Conservation (phyloP, 2,888 invertebrate genomes). For the Tridacna gigas region DNA sequence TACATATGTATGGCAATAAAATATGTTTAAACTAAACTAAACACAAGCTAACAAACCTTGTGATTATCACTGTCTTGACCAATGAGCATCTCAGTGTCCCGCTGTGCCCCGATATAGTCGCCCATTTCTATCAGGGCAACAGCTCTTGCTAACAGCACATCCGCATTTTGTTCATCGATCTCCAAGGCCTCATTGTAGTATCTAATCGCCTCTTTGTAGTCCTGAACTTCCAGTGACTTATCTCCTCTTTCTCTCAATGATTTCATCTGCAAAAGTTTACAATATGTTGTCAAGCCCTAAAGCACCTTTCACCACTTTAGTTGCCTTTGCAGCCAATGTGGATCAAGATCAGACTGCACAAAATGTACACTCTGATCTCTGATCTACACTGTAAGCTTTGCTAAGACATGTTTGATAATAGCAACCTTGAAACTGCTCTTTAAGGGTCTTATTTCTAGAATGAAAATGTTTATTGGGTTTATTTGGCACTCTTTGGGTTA, state of each 20-base stretch:
- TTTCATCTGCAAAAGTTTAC: conserved; percentile 69
- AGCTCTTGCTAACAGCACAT: conserved; percentile 76
- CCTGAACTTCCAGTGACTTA: conserved; percentile 72
- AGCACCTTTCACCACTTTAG: too few relatives aligned
- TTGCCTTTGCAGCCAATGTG: too few relatives aligned
- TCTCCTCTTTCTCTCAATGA: conserved; percentile 76
- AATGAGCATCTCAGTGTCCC: conserved; percentile 77
- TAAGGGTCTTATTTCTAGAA: too few relatives aligned
- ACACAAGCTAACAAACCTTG: conserved; percentile 73
- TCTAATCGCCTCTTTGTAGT: conserved; percentile 75
- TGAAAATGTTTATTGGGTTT: too few relatives aligned
- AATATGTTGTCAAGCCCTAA: neutral
- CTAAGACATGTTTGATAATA: too few relatives aligned
- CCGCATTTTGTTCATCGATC: conserved; percentile 79
- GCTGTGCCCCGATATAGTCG: conserved; percentile 74
- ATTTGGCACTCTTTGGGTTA: too few relatives aligned
- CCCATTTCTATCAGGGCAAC: conserved; percentile 77
- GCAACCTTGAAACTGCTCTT: too few relatives aligned
- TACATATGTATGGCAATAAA: too few relatives aligned
- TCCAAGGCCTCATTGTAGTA: conserved; percentile 82
- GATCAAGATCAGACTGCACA: too few relatives aligned
- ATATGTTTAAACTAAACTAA: too few relatives aligned
- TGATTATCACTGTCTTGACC: conserved; percentile 71
- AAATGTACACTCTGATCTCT: too few relatives aligned
- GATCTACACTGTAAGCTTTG: too few relatives aligned